Evolutionary conservation across 2,888 invertebrate genomes (phyloP).

Genomic region (Nipponacmea schrenckii): DNA sequence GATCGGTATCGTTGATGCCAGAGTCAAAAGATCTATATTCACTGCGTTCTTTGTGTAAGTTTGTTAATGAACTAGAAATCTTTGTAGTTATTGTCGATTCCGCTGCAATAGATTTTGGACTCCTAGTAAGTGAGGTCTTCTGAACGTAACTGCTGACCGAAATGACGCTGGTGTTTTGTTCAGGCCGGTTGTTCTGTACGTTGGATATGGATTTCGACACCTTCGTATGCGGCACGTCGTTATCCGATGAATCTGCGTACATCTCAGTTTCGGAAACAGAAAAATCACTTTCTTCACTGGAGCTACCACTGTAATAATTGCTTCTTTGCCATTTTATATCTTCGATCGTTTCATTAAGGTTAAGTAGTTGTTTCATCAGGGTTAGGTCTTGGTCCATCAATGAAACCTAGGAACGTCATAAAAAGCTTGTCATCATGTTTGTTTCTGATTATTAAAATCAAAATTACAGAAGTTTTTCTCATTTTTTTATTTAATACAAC

Average conservation of each 20-base stretch:
- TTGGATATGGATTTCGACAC: too few relatives aligned
- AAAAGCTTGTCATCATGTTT: too few relatives aligned
- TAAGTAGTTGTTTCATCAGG: slow-evolving; percentile 61
- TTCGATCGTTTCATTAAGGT: slow-evolving; percentile 61
- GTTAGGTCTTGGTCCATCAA: slow-evolving; percentile 62
- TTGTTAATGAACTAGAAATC: neutral
- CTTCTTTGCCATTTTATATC: slow-evolving; percentile 59
- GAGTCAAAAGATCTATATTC: slow-evolving; percentile 48
- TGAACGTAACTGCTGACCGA: neutral
- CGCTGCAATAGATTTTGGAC: too few relatives aligned
- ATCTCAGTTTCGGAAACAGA: slow-evolving; percentile 53
- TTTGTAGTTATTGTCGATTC: too few relatives aligned
- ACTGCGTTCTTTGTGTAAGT: slow-evolving; percentile 23
- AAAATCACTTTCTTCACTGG: slow-evolving; percentile 44
- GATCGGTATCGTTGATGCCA: slow-evolving; percentile 41
- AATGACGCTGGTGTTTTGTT: slow-evolving; percentile 9
- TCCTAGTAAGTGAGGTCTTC: too few relatives aligned
- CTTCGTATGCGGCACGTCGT: slow-evolving; percentile 22
- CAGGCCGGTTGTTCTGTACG: too few relatives aligned
- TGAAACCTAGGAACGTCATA: slow-evolving; percentile 45
- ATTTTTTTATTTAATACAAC: too few relatives aligned
- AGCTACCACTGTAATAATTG: slow-evolving; percentile 42
- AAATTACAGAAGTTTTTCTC: too few relatives aligned
- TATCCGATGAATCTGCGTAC: slow-evolving; percentile 36
- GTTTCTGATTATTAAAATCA: too few relatives aligned